Base-by-base conservation (phyloP, 2,797 vertebrate genomes). In the Pipistrellus kuhlii region DNA sequence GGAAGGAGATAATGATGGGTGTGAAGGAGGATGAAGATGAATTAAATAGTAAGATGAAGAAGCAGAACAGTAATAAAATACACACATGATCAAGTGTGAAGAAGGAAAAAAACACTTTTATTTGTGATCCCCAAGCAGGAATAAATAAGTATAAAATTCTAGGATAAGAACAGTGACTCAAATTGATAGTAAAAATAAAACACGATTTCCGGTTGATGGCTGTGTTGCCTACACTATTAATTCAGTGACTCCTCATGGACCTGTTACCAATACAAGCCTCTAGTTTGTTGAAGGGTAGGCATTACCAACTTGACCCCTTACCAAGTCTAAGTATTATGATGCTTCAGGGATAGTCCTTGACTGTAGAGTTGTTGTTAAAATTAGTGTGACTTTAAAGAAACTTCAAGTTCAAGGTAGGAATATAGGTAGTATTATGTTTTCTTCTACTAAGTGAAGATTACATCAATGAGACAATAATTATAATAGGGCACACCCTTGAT, bases 381-480 rank as follows among this genome's bases (percentile, higher is more conserved):
- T 92, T 66, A 51, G 53, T 80, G 62, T 95, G 92, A 90, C 85
- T 97, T 97, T 95, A 73, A 9, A 85, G 51, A 91, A 94, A 93
- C 93, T 97, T 98, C 92, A 94, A 96, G 96, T 96, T 97, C 93
- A 94, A 92, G 97, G 94, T 38, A 95, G 87, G n/a, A 57, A 53
- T 95, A 62, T 93, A 48, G 95, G 97, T 96, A 96, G 87, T 84
- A 88, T 46, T 96, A 87, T 95, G 85, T 91, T 97, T 93, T 91
- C 86, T 85, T 96, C 35, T 96, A 92, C 96, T 97, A 97, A 97
- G 53, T 1, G 72, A 96, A 89, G 94, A 97, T 96, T 81, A 14
- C 97, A 95, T 95, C 97, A 97, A 97, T 96, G 88, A 95, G 87
- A 89, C 88, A 96, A 76, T 25, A 55, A 77, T 55, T 77, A 55